phyloP scores from a whole-genome alignment of 2,113 vertebrate species.

The Pyrgilauda ruficollis region DNA sequence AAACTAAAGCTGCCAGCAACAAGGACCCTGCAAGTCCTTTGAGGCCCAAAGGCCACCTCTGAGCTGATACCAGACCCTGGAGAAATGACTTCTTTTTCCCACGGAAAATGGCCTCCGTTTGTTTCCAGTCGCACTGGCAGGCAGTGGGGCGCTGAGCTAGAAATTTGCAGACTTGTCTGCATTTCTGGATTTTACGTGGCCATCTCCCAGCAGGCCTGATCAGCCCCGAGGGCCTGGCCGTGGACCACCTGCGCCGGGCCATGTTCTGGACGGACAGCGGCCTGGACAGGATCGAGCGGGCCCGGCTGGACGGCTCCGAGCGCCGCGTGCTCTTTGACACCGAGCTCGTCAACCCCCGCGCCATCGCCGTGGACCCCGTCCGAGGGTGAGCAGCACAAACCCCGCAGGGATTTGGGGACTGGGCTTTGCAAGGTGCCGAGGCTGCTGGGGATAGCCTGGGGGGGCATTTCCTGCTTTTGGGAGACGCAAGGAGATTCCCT shows the following conservation, averaged over 20 bases:
- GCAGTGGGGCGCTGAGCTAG: too few relatives aligned
- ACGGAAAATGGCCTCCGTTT: too few relatives aligned
- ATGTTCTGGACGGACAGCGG: slow-evolving; percentile 97
- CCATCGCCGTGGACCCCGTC: slow-evolving; percentile 88
- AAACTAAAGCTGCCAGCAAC: too few relatives aligned
- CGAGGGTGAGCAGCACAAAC: slow-evolving; percentile 61
- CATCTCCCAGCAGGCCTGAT: slow-evolving; percentile 78
- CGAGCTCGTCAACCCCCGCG: slow-evolving; percentile 91
- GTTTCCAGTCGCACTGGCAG: too few relatives aligned
- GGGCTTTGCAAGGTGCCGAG: not conserved
- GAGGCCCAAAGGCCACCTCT: too few relatives aligned
- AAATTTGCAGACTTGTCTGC: too few relatives aligned
- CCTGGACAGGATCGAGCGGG: slow-evolving; percentile 85
- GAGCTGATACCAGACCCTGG: too few relatives aligned
- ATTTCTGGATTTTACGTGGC: not conserved
- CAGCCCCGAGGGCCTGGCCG: slow-evolving; percentile 91
- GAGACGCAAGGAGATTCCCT: too few relatives aligned
- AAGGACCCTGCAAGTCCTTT: too few relatives aligned
- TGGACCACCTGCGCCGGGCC: slow-evolving; percentile 82
- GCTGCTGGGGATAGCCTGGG: too few relatives aligned
- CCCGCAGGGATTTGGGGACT: accelerated
- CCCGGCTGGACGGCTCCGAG: slow-evolving; percentile 85
- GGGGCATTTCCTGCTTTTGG: too few relatives aligned
- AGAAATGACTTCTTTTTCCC: too few relatives aligned
- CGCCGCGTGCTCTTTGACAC: slow-evolving; percentile 82